Evolutionary conservation across 2,113 vertebrate genomes (phyloP).

Genomic region (Thunnus maccoyii): DNA sequence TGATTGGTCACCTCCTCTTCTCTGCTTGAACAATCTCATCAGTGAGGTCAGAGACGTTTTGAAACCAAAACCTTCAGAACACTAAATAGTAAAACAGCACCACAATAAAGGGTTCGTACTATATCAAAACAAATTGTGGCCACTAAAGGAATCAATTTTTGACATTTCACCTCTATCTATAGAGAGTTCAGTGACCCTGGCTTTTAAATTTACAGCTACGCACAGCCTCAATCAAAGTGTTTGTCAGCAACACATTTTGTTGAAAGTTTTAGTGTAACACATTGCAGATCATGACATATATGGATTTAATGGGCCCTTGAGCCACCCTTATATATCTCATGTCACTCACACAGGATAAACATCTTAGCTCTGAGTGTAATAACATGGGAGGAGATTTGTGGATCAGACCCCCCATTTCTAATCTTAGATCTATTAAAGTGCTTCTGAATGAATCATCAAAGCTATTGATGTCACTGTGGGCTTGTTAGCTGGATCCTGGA

Average conservation of each 20-base stretch:
- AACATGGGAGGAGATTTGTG: slow-evolving; percentile 79
- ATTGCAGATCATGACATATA: slow-evolving; percentile 77
- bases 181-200: slow-evolving; percentile 78
- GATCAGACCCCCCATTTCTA: slow-evolving; percentile 69
- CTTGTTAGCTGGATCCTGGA: slow-evolving; percentile 69
- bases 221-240: slow-evolving; percentile 73
- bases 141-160: slow-evolving; percentile 83
- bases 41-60: not conserved
- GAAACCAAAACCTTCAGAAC: slow-evolving; percentile 34
- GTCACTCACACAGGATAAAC: slow-evolving; percentile 70
- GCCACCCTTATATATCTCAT: slow-evolving; percentile 68
- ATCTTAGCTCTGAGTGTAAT: slow-evolving; percentile 71
- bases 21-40: not conserved
- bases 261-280: slow-evolving; percentile 81
- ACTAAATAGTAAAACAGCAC: slow-evolving; percentile 40
- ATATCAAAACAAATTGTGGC: slow-evolving; percentile 80
- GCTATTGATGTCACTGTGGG: slow-evolving; percentile 70
- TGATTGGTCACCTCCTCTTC: slow-evolving; percentile 26
- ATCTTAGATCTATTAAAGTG: slow-evolving; percentile 76
- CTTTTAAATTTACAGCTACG: slow-evolving; percentile 78
- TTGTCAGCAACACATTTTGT: slow-evolving; percentile 72
- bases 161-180: slow-evolving; percentile 82
- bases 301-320: slow-evolving; percentile 80
- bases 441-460: slow-evolving; percentile 81
- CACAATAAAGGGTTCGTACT: slow-evolving; percentile 66